phyloP scores from a whole-genome alignment of 1,140 invertebrate genomes.

The Brachionus rubens region DNA sequence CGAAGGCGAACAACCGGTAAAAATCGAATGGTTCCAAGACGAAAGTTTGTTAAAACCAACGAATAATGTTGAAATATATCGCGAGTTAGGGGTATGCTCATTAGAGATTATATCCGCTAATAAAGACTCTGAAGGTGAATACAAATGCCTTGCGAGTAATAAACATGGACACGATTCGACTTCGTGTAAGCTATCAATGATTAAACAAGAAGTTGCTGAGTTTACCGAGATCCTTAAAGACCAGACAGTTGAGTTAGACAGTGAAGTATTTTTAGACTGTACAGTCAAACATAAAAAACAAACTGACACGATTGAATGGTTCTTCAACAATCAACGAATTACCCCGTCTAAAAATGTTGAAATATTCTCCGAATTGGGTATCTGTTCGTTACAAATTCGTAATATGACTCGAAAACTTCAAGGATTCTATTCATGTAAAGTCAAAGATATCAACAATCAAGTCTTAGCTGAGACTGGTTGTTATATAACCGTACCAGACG shows the following conservation, averaged over 20 bases:
- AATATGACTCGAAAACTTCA: not conserved
- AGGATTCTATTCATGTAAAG: constrained; percentile 10
- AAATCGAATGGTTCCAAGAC: constrained; percentile 11
- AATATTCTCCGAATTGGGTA: constrained; percentile 26
- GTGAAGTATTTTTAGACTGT: constrained; percentile 39
- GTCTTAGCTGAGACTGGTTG: constrained; percentile 22
- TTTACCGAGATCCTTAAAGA: constrained; percentile 8
- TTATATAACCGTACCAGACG: not conserved
- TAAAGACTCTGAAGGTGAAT: not conserved
- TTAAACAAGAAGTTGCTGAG: not conserved
- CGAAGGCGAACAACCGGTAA: constrained; percentile 28
- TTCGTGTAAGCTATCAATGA: not conserved
- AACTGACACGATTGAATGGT: not conserved
- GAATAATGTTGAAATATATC: constrained; percentile 39
- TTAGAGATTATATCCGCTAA: constrained; percentile 26
- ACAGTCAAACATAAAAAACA: not conserved
- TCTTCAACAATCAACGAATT: not conserved
- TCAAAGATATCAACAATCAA: not conserved
- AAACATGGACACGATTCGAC: constrained; percentile 23
- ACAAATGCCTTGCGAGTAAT: constrained; percentile 32
- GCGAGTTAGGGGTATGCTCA: constrained; percentile 30
- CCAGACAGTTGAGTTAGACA: not conserved
- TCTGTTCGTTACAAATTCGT: constrained; percentile 36
- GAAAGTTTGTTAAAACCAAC: not conserved
- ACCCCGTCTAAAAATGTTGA: not conserved